Percentiles rank a stretch among this genome's conserved stretches.
phyloP scores from a whole-genome alignment of 2,797 vertebrate genomes.

The Brotula barbata region DNA sequence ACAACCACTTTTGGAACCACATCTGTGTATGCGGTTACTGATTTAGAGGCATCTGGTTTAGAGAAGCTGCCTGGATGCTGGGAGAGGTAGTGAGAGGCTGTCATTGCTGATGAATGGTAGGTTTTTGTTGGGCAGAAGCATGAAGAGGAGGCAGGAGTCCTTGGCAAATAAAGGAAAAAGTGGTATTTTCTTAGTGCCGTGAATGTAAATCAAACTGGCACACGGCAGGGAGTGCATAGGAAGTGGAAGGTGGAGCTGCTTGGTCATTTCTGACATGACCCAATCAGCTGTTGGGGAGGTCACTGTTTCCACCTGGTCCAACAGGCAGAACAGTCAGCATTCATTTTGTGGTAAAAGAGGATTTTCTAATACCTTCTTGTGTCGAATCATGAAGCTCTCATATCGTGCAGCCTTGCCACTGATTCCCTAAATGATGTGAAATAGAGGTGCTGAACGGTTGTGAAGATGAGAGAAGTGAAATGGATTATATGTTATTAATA shows the following conservation, averaged over 20 bases:
- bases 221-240: not conserved
- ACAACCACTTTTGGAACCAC: constrained; percentile 20
- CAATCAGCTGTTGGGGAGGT: not conserved
- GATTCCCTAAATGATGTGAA: too few species aligned
- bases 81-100: constrained; percentile 48
- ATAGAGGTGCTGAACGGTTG: too few species aligned
- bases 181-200: constrained; percentile 38
- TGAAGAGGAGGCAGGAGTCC: constrained; percentile 3
- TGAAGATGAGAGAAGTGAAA: too few species aligned
- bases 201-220: constrained; percentile 53
- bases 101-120: constrained; percentile 58
- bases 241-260: not conserved
- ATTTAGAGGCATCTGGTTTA: constrained; percentile 69
- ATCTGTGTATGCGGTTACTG: constrained; percentile 57
- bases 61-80: constrained; percentile 43
- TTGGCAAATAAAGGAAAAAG: constrained; percentile 46
- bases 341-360: too few species aligned
- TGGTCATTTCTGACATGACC: not conserved
- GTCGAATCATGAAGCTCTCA: too few species aligned
- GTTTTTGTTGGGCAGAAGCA: constrained; percentile 21
- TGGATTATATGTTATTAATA: too few species aligned
- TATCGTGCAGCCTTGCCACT: too few species aligned
- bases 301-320: not conserved
- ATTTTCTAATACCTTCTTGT: too few species aligned
- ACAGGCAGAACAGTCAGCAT: not conserved